Evolutionary conservation across 2,888 invertebrate species (phyloP), one percentile per base, ranked within the genome.

Genomic region (Scaeva pyrastri): DNA sequence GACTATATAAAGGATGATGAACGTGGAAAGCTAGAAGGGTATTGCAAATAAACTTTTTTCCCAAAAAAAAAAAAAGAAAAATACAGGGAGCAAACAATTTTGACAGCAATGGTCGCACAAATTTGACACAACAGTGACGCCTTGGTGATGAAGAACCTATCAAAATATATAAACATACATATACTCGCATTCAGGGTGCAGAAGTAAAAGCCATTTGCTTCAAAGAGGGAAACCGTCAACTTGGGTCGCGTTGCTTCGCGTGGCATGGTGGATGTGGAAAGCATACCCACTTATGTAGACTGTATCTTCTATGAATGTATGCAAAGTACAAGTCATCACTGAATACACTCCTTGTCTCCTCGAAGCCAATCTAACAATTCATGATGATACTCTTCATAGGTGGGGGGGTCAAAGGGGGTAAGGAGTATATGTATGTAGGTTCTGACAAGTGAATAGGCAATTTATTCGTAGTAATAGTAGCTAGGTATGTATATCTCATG

Each of bases 341-440:
- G n/a, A n/a, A n/a, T n/a, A n/a, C n/a, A n/a, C 21, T 58, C 58
- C 41, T 41, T 12, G 14, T 36, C 16, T 41, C 43, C 11, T 36
- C 26, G 56, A 76, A 76, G 71, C 66, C 81, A 82, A 82, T 76
- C 70, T 62, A 75, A 75, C 62, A 75, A 56, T 52, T 58, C 81
- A 76, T 66, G 39, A 52, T 43, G 58, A 52, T 56, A 14, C 23
- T 55, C 26, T 39, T 60, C 43, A 60, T 26, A 60, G 41, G 5
- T n/a, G 8, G 23, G 21, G 7, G 26, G 31, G 36, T 19, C n/a
- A n/a, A n/a, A n/a, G 41, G 4, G 23, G 19, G 1, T 16, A 52
- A 31, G 52, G 21, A 56, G 55, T 23, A 72, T n/a, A n/a, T n/a
- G n/a, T n/a, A n/a, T n/a, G 31, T 31, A 31, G 31, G n/a, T 39